These are phyloP conservation scores for Pseudochromis fuscus DNA, from an alignment of 2,797 vertebrate species.

Conservation along the genomic window DNA sequence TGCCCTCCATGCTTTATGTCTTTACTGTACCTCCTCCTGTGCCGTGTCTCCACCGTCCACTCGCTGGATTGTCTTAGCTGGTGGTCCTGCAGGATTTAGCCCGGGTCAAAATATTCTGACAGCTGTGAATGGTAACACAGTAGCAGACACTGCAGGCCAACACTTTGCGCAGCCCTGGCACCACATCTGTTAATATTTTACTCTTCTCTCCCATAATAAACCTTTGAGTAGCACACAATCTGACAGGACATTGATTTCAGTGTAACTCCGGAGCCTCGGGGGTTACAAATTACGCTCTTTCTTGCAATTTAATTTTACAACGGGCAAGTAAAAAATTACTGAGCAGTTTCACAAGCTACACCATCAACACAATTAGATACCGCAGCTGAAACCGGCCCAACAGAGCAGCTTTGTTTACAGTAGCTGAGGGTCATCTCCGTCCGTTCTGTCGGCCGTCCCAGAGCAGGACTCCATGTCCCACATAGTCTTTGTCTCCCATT, in stretches of 20 bases:
- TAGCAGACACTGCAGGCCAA: not conserved
- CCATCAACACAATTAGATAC: slow-evolving; percentile 1
- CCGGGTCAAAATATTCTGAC: not conserved
- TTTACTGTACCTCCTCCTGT: no score
- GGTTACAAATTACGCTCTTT: slow-evolving; percentile 8
- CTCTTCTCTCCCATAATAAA: not conserved
- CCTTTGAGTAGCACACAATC: slow-evolving; percentile 6
- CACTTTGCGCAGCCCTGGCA: not conserved
- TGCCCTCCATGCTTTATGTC: not conserved
- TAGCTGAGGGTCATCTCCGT: not conserved
- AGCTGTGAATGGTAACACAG: slow-evolving; percentile 15
- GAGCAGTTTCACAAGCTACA: not conserved
- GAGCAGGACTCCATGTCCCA: slow-evolving; percentile 13
- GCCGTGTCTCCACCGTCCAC: not conserved
- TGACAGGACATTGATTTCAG: slow-evolving; percentile 3
- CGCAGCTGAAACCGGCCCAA: slow-evolving; percentile 12
- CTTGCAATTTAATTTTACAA: slow-evolving; percentile 3
- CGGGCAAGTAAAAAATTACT: not conserved
- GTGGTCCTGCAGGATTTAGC: not conserved
- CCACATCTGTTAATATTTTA: slow-evolving; percentile 21
- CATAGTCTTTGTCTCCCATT: slow-evolving; percentile 7
- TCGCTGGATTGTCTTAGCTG: not conserved
- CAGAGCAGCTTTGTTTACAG: slow-evolving; percentile 36
- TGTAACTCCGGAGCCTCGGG: not conserved
- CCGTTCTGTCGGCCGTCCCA: no score